Evolutionary conservation across 2,797 vertebrate genomes (phyloP).

Genomic region (Chiloscyllium punctatum): DNA sequence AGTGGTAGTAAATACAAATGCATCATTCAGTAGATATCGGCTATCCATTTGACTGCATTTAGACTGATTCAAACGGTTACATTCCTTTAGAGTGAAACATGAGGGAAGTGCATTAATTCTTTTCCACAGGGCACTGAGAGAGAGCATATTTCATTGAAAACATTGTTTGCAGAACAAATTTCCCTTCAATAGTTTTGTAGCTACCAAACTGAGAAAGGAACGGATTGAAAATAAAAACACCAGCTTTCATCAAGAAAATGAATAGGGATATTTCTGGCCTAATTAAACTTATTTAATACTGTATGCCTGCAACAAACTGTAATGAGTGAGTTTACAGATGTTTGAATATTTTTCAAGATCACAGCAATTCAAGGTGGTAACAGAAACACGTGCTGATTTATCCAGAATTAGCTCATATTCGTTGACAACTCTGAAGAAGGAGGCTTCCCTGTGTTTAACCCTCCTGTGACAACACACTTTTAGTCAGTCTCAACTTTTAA

Average conservation of each 20-base stretch:
- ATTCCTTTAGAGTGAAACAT: neutral
- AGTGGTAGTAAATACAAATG: neutral
- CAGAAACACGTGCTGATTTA: neutral
- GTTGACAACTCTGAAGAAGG: neutral
- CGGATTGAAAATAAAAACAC: neutral
- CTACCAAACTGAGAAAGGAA: neutral
- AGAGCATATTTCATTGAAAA: neutral
- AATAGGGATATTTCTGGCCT: neutral
- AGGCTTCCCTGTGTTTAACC: neutral
- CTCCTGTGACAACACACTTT: neutral
- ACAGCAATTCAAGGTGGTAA: neutral
- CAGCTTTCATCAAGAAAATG: neutral
- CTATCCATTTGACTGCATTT: neutral
- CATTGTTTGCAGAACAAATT: too few relatives aligned
- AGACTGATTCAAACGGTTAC: neutral
- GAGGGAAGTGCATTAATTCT: neutral
- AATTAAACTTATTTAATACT: neutral
- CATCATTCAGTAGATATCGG: neutral
- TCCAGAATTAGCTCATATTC: neutral
- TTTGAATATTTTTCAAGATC: neutral
- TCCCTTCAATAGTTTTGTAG: neutral
- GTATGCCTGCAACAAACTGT: neutral
- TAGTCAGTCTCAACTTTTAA: neutral
- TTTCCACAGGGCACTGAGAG: neutral
- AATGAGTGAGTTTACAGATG: neutral